Percentiles rank a stretch among this genome's conserved stretches.
These are phyloP conservation scores for Copsychus sechellarum DNA, from an alignment of 2,113 vertebrate genomes.

Conservation along the genomic window DNA sequence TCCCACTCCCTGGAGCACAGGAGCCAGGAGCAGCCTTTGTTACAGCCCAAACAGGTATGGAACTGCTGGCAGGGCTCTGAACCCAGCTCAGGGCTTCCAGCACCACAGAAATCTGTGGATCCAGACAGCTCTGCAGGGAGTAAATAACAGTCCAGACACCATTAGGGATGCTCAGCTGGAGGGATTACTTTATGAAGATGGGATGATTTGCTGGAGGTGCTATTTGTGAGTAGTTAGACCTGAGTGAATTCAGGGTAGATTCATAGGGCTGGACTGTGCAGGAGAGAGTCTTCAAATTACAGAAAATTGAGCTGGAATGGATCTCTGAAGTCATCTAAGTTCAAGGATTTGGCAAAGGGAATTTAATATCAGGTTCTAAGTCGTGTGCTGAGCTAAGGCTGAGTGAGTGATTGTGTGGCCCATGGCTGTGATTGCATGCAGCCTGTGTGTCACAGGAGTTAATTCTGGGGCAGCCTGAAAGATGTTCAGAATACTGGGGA, in stretches of 20 bases:
- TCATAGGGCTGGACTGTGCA: not conserved
- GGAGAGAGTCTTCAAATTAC: not conserved
- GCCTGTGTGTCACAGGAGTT: conserved; percentile 41
- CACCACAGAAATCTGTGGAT: not conserved
- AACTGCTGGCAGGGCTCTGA: not conserved
- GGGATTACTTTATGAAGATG: conserved; percentile 2
- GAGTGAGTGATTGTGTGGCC: conserved; percentile 22
- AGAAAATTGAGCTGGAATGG: conserved; percentile 32
- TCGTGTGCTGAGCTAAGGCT: not conserved
- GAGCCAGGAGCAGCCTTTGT: conserved; percentile 82
- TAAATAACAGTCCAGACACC: conserved; percentile 6
- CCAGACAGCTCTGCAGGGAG: conserved; percentile 27
- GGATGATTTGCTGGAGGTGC: not conserved
- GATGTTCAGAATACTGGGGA: not conserved
- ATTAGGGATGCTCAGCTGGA: conserved; percentile 2
- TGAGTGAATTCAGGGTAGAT: not conserved
- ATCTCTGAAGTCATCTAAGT: conserved; percentile 46
- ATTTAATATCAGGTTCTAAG: conserved; percentile 31
- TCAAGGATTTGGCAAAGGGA: conserved; percentile 36
- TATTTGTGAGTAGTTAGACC: not conserved
- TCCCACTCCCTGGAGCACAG: conserved; percentile 89
- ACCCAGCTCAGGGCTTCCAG: not conserved
- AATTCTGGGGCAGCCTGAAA: conserved; percentile 18
- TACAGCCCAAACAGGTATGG: conserved; percentile 92
- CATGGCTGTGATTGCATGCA: conserved; percentile 2